Percentiles rank a stretch among this genome's conserved stretches.
Evolutionary conservation across 2,113 vertebrate species (phyloP).

Genomic region (Todiramphus saurophagus): DNA sequence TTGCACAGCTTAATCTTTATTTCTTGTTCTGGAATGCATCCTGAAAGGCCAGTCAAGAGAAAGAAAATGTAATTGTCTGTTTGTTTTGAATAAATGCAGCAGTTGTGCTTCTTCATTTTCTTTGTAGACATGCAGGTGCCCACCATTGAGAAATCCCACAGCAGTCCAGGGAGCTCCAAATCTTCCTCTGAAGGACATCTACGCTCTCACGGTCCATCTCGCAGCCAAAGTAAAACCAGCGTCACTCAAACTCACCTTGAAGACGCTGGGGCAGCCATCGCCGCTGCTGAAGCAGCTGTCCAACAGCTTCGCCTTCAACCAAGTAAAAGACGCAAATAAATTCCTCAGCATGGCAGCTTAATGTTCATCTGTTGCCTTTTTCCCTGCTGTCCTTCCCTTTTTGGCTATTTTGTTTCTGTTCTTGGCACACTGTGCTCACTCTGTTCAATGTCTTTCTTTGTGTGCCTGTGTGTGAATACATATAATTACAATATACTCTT

Average conservation of each 20-base stretch:
- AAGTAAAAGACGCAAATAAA: constrained; percentile 98
- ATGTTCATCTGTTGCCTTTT: constrained; percentile 89
- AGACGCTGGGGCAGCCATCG: constrained; percentile 95
- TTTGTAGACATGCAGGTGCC: constrained; percentile 90
- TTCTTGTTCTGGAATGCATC: neutral
- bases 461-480: constrained; percentile 75
- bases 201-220: constrained; percentile 94
- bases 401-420: constrained; percentile 67
- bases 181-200: constrained; percentile 97
- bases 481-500: constrained; percentile 73
- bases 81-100: constrained; percentile 5
- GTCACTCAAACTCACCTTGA: constrained; percentile 97
- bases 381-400: constrained; percentile 74
- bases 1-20: neutral
- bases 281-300: constrained; percentile 95
- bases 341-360: constrained; percentile 90
- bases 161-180: constrained; percentile 97
- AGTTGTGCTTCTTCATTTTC: constrained; percentile 40
- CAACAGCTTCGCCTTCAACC: constrained; percentile 97
- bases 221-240: constrained; percentile 98
- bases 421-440: constrained; percentile 78
- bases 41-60: neutral
- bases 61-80: neutral
- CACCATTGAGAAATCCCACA: constrained; percentile 98
- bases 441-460: constrained; percentile 77